A percentile compares a stretch with the other conserved stretches of the same genome.
phyloP scores from a whole-genome alignment of 2,888 invertebrate genomes.

The Cephus spinipes region DNA sequence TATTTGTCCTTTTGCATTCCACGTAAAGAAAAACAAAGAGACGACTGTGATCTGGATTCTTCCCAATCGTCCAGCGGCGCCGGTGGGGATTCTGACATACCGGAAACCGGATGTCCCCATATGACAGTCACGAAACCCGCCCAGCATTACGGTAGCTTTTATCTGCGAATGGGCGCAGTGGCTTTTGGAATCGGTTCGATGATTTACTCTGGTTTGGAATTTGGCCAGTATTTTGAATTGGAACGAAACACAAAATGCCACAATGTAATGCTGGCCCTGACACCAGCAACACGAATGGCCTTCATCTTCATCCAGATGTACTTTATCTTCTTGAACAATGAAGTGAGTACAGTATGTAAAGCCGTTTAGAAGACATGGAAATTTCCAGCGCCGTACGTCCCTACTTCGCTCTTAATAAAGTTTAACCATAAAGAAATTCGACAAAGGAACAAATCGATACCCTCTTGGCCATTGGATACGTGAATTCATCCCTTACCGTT shows the following conservation, averaged over 20 bases:
- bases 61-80: constrained; percentile 62
- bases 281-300: constrained; percentile 92
- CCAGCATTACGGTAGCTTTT: constrained; percentile 92
- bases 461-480: background rate
- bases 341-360: constrained; percentile 72
- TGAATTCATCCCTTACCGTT: background rate
- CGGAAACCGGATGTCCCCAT: constrained; percentile 52
- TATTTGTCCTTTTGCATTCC: background rate
- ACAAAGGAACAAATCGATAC: background rate
- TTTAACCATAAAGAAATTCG: background rate
- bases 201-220: constrained; percentile 96
- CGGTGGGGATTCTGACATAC: constrained; percentile 60
- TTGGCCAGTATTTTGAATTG: constrained; percentile 94
- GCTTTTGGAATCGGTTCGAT: constrained; percentile 97
- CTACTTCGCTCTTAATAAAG: background rate
- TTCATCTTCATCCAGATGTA: constrained; percentile 99
- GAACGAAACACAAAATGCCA: constrained; percentile 92
- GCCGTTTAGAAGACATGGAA: background rate
- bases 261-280: constrained; percentile 88
- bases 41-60: constrained; percentile 63
- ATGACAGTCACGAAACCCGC: constrained; percentile 69
- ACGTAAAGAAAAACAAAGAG: constrained; percentile 56
- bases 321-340: constrained; percentile 97
- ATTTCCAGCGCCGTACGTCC: background rate
- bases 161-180: constrained; percentile 92